A percentile compares a stretch with the other conserved stretches of the same genome.
phyloP scores from a whole-genome alignment of 2,888 invertebrate genomes.

The Acrobasis consociella region DNA sequence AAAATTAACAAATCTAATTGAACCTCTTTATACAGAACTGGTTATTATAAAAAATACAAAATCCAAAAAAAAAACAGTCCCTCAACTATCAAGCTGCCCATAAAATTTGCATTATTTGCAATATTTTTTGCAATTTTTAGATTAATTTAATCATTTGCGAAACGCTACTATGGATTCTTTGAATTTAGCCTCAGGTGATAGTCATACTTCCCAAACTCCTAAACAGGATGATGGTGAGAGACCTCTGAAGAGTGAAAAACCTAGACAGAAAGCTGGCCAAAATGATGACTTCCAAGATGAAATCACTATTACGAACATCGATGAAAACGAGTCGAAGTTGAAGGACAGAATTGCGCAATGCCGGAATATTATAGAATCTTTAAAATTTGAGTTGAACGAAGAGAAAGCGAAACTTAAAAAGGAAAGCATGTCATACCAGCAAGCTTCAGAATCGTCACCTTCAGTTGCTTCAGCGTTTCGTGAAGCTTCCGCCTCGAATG shows the following conservation, averaged over 20 bases:
- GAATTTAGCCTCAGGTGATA: conserved; percentile 57
- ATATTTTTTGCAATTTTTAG: conserved; percentile 22
- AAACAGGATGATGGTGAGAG: conserved; percentile 32
- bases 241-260: conserved; percentile 27
- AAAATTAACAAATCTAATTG: not conserved
- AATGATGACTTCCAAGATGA: conserved; percentile 32
- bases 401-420: conserved; percentile 64
- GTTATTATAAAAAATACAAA: not conserved
- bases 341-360: conserved; percentile 70
- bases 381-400: conserved; percentile 65
- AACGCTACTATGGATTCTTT: conserved; percentile 45
- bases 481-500: conserved; percentile 36
- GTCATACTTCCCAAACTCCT: conserved; percentile 36
- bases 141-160: conserved; percentile 8
- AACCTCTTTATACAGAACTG: not conserved
- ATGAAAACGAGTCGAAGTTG: conserved; percentile 61
- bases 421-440: conserved; percentile 41
- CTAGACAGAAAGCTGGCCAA: conserved; percentile 26
- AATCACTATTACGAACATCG: conserved; percentile 48
- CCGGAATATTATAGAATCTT: conserved; percentile 63
- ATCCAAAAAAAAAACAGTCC: not conserved
- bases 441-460: conserved; percentile 26
- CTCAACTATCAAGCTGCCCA: not conserved
- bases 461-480: conserved; percentile 24
- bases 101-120: not conserved